These are phyloP conservation scores for Gonocerus acuteangulatus DNA, from an alignment of 2,888 invertebrate genomes.

Conservation along the genomic window DNA sequence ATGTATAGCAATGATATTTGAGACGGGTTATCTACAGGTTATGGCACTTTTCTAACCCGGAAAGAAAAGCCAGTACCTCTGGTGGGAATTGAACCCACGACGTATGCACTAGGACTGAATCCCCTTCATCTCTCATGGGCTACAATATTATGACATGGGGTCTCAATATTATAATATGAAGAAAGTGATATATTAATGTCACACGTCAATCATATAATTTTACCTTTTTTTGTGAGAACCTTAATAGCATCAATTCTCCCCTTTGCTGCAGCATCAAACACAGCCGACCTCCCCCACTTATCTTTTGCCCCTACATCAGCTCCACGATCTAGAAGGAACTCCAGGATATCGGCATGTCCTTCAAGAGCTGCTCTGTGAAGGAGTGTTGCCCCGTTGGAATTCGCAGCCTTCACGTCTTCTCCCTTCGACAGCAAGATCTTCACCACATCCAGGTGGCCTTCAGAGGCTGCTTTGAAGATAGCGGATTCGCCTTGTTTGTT, in stretches of 20 bases:
- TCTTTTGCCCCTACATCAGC: conserved; percentile 7
- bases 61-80: too few relatives aligned
- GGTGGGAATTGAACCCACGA: too few relatives aligned
- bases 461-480: conserved; percentile 5
- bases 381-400: neutral
- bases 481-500: conserved; percentile 1
- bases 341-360: neutral
- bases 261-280: conserved; percentile 4
- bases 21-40: too few relatives aligned
- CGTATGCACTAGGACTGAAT: too few relatives aligned
- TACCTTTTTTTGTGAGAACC: neutral
- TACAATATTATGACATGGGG: too few relatives aligned
- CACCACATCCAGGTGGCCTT: conserved; percentile 9
- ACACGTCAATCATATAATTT: too few relatives aligned
- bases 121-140: too few relatives aligned
- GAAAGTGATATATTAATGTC: too few relatives aligned
- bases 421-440: neutral
- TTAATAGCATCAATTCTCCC: neutral
- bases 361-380: conserved; percentile 8
- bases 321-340: neutral
- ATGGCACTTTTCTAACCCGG: too few relatives aligned
- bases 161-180: too few relatives aligned
- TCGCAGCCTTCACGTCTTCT: neutral
- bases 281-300: conserved; percentile 11
- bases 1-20: too few relatives aligned